Conservation (phyloP, 2,888 invertebrate species). For the Phoenoteleia sp. region DNA sequence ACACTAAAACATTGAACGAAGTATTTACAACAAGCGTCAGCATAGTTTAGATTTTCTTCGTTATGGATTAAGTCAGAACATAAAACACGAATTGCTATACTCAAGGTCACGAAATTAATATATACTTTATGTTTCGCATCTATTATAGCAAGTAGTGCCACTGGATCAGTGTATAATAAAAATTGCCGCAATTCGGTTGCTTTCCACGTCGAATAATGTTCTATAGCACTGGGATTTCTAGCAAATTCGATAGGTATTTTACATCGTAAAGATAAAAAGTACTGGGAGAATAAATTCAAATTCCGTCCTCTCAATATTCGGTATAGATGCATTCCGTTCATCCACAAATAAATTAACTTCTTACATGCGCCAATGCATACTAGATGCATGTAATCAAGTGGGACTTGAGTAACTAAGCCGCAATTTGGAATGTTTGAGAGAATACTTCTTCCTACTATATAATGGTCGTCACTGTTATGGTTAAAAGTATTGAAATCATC, state of each 20-base stretch:
- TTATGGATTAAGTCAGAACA: too few species aligned
- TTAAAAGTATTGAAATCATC: background rate
- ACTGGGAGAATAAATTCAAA: background rate
- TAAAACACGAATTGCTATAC: background rate
- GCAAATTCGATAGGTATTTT: background rate
- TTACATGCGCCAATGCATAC: background rate
- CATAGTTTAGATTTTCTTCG: too few species aligned
- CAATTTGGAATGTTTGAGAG: background rate
- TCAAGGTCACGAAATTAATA: background rate
- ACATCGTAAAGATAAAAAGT: background rate
- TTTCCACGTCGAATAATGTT: background rate
- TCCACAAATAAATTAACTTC: slow-evolving; percentile 1
- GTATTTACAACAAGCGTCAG: background rate
- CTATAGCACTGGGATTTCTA: background rate
- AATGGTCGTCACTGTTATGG: background rate
- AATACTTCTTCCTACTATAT: background rate
- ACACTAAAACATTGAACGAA: background rate
- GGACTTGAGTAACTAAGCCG: background rate
- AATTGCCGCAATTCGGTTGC: background rate
- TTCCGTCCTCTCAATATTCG: background rate
- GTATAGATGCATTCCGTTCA: background rate
- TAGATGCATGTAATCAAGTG: background rate
- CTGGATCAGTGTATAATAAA: background rate
- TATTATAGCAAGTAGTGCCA: background rate
- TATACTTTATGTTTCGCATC: background rate